Evolutionary conservation across 2,113 vertebrate species (phyloP).

Genomic region (Syngnathus scovelli): DNA sequence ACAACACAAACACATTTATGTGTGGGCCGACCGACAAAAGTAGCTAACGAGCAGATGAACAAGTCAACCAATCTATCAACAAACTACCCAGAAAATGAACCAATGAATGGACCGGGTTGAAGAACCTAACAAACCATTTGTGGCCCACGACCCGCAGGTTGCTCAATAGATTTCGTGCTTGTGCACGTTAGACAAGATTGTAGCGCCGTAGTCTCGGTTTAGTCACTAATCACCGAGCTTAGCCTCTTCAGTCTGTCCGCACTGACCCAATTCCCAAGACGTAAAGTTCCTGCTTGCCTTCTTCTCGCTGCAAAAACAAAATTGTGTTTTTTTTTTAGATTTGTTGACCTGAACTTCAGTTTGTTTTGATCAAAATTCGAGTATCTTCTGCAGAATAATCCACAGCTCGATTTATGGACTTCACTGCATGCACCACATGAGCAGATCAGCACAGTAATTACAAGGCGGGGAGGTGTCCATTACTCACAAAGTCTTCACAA

Average conservation of each 20-base stretch:
- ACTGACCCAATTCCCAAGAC: constrained; percentile 72
- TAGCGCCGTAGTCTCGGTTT: constrained; percentile 62
- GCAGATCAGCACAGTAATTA: too few species aligned
- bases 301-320: not conserved
- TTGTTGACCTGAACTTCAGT: too few species aligned
- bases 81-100: too few species aligned
- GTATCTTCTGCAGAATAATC: too few species aligned
- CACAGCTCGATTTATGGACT: too few species aligned
- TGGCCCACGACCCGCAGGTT: not conserved
- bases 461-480: too few species aligned
- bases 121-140: not conserved
- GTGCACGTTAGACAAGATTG: constrained; percentile 39
- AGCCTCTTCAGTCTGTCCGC: constrained; percentile 58
- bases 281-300: constrained; percentile 42
- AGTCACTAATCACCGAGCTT: constrained; percentile 68
- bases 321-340: too few species aligned
- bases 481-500: not conserved
- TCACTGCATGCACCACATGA: too few species aligned
- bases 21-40: not conserved
- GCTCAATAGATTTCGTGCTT: not conserved
- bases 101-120: not conserved
- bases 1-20: not conserved
- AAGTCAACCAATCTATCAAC: not conserved
- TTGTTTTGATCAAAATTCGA: too few species aligned
- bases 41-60: not conserved